A percentile compares a stretch with the other conserved stretches of the same genome.
Evolutionary conservation across 23 tunicate genomes (phyloP).

Genomic region (Ascidia mentula): DNA sequence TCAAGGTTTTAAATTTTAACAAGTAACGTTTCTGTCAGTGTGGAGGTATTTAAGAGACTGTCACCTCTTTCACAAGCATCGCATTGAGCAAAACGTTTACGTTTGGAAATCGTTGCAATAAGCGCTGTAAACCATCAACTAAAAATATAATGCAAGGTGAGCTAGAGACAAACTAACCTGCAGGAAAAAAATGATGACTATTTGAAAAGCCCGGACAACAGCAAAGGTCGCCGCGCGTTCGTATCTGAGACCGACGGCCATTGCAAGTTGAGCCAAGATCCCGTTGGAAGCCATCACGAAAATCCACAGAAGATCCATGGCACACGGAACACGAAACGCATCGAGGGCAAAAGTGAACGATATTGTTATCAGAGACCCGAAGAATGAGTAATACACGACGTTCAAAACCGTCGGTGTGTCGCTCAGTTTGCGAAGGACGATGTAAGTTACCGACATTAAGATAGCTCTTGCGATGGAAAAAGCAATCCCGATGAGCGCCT

Average conservation of each 20-base stretch:
- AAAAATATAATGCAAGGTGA: too few species aligned
- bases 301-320: constrained; percentile 21
- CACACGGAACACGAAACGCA: constrained; percentile 51
- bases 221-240: constrained; percentile 66
- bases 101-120: too few species aligned
- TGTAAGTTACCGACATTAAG: constrained; percentile 5
- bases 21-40: too few species aligned
- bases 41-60: too few species aligned
- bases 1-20: too few species aligned
- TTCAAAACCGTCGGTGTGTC: constrained; percentile 19
- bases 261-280: constrained; percentile 30
- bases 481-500: constrained; percentile 31
- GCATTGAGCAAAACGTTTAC: too few species aligned
- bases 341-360: constrained; percentile 1
- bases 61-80: too few species aligned
- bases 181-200: constrained; percentile 46
- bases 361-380: constrained; percentile 22
- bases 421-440: constrained; percentile 44
- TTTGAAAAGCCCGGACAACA: constrained; percentile 55
- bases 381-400: constrained; percentile 51
- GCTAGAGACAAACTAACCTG: too few species aligned
- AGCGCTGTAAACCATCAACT: too few species aligned
- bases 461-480: constrained; percentile 31
- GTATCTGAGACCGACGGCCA: constrained; percentile 32
- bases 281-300: constrained; percentile 50